A percentile compares a stretch with the other conserved stretches of the same genome.
These are phyloP conservation scores for Xylota sylvarum DNA, from an alignment of 2,888 invertebrate species.

Conservation along the genomic window DNA sequence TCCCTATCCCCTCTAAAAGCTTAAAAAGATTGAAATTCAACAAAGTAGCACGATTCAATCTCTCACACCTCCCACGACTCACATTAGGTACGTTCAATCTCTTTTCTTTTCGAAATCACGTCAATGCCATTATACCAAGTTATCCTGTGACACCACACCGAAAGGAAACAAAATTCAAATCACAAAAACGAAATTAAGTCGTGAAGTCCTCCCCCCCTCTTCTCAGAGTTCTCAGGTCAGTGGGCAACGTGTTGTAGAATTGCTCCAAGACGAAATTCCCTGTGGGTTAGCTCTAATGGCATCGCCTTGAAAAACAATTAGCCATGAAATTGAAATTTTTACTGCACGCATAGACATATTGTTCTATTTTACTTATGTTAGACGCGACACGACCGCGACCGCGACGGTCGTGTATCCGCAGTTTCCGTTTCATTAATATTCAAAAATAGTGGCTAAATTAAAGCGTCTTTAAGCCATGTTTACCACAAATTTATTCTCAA, in stretches of 20 bases:
- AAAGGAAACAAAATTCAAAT: slow-evolving; percentile 69
- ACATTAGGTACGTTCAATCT: slow-evolving; percentile 22
- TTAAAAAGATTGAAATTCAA: slow-evolving; percentile 55
- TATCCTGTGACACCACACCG: slow-evolving; percentile 60
- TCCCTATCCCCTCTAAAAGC: slow-evolving; percentile 53
- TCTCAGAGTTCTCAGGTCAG: slow-evolving; percentile 21
- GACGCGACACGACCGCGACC: too few species aligned
- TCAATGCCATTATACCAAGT: slow-evolving; percentile 60
- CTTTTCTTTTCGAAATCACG: slow-evolving; percentile 57
- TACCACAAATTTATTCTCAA: slow-evolving; percentile 76
- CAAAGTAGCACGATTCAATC: slow-evolving; percentile 56
- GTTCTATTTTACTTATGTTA: slow-evolving; percentile 28
- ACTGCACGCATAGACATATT: slow-evolving; percentile 67
- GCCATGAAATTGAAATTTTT: slow-evolving; percentile 76
- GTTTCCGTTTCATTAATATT: slow-evolving; percentile 77
- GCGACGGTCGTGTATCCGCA: slow-evolving; percentile 24
- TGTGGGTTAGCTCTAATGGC: slow-evolving; percentile 52
- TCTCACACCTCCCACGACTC: slow-evolving; percentile 26
- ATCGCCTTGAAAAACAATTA: slow-evolving; percentile 72
- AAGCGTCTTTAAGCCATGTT: slow-evolving; percentile 76
- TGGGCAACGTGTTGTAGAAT: slow-evolving; percentile 30
- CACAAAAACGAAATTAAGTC: slow-evolving; percentile 75
- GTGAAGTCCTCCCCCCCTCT: slow-evolving; percentile 47
- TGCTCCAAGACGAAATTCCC: slow-evolving; percentile 7
- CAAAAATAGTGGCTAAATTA: slow-evolving; percentile 76